Percentiles rank a stretch among this genome's conserved stretches.
Conservation (phyloP, 1,140 invertebrate genomes). For the Drosophila pectinifera region DNA sequence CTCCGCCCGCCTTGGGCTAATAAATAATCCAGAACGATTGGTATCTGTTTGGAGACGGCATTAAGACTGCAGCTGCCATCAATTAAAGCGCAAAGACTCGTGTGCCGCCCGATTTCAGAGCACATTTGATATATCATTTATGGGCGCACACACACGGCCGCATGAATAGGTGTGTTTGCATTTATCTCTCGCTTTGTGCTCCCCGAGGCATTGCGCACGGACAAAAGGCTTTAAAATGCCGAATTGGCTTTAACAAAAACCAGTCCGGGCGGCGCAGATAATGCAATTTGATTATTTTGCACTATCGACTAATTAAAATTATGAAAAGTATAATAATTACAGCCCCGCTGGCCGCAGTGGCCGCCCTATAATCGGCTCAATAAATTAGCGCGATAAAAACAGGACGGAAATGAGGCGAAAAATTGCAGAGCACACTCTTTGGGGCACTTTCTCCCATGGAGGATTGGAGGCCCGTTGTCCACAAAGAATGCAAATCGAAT, state of each 20-base stretch:
- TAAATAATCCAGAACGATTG: slow-evolving; percentile 58
- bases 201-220: slow-evolving; percentile 26
- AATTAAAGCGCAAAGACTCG: no score
- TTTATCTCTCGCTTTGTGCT: slow-evolving; percentile 36
- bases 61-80: slow-evolving; percentile 32
- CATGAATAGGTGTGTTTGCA: slow-evolving; percentile 7
- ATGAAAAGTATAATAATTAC: slow-evolving; percentile 59
- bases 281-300: slow-evolving; percentile 52
- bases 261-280: slow-evolving; percentile 32
- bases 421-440: slow-evolving; percentile 40
- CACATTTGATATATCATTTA: slow-evolving; percentile 51
- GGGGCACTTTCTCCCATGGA: slow-evolving; percentile 13
- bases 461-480: slow-evolving; percentile 13
- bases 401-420: slow-evolving; percentile 40
- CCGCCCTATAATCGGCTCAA: slow-evolving; percentile 56
- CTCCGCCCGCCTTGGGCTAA: slow-evolving; percentile 3
- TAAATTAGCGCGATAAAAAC: slow-evolving; percentile 51
- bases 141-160: slow-evolving; percentile 15
- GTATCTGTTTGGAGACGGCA: slow-evolving; percentile 41
- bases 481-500: slow-evolving; percentile 37
- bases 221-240: slow-evolving; percentile 53
- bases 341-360: not conserved
- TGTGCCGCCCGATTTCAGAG: no score
- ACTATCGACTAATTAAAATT: slow-evolving; percentile 63
- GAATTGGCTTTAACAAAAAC: slow-evolving; percentile 32